Evolutionary conservation across 1,140 invertebrate genomes (phyloP).

Genomic region (Bombus turneri): DNA sequence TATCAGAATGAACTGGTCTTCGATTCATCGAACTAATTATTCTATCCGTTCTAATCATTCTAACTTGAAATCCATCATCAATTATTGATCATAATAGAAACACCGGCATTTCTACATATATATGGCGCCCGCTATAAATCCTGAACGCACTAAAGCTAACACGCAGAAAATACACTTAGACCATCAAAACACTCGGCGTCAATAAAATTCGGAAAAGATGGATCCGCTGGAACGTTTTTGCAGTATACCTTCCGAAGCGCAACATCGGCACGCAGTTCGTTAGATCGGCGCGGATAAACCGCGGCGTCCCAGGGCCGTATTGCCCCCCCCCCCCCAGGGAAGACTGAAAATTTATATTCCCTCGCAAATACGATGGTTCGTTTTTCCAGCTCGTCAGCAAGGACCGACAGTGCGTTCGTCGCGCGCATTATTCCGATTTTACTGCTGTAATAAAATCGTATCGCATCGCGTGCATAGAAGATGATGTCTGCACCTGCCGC

Average conservation of each 20-base stretch:
- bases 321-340: neutral
- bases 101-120: too few species aligned
- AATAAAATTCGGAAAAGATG: neutral
- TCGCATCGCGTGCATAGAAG: constrained; percentile 33
- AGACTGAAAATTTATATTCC: constrained; percentile 56
- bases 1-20: too few species aligned
- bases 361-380: constrained; percentile 30
- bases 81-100: neutral
- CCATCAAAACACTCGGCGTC: neutral
- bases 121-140: too few species aligned
- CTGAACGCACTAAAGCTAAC: neutral
- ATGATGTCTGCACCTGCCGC: constrained; percentile 57
- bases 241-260: neutral
- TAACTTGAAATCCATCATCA: neutral
- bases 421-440: constrained; percentile 54
- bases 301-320: neutral
- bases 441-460: constrained; percentile 55
- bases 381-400: constrained; percentile 21
- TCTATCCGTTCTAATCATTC: neutral
- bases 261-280: constrained; percentile 11
- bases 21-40: neutral
- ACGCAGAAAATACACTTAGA: neutral
- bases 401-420: constrained; percentile 3
- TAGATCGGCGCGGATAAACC: constrained; percentile 52
- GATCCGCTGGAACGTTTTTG: neutral